Evolutionary conservation across 2,113 vertebrate species (phyloP).

Genomic region (Eulacestoma nigropectus): DNA sequence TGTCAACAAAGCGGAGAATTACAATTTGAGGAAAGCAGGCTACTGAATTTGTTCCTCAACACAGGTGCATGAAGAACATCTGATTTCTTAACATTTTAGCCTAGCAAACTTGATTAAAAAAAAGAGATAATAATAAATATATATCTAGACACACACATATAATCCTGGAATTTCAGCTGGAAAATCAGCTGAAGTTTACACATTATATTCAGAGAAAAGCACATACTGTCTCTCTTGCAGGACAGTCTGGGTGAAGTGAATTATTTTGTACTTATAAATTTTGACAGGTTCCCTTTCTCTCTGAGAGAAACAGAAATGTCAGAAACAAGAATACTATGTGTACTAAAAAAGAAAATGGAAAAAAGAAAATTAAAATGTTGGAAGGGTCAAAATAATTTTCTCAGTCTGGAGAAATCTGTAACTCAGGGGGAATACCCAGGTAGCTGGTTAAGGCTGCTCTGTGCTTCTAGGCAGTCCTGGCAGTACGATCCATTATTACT

Average conservation of each 20-base stretch:
- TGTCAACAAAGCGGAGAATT: background rate
- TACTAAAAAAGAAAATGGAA: background rate
- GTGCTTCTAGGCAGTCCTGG: background rate
- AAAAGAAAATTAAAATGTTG: background rate
- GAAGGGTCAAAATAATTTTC: background rate
- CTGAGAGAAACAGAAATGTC: background rate
- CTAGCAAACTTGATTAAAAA: background rate
- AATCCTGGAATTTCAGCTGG: too few species aligned
- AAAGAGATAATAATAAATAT: background rate
- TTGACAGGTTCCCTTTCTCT: background rate
- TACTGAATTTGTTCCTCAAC: background rate
- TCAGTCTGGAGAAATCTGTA: background rate
- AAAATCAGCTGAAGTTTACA: background rate
- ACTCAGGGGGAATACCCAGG: background rate
- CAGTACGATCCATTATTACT: background rate
- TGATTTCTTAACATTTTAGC: background rate
- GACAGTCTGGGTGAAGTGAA: background rate
- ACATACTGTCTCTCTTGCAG: background rate
- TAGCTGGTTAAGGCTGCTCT: background rate
- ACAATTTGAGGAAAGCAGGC: background rate
- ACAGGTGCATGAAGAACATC: background rate
- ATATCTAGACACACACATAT: accelerated
- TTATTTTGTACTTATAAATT: background rate
- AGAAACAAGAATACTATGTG: background rate
- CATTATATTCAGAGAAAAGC: background rate